Conservation (phyloP, 1,140 invertebrate species). For the Drosophila neocordata region DNA sequence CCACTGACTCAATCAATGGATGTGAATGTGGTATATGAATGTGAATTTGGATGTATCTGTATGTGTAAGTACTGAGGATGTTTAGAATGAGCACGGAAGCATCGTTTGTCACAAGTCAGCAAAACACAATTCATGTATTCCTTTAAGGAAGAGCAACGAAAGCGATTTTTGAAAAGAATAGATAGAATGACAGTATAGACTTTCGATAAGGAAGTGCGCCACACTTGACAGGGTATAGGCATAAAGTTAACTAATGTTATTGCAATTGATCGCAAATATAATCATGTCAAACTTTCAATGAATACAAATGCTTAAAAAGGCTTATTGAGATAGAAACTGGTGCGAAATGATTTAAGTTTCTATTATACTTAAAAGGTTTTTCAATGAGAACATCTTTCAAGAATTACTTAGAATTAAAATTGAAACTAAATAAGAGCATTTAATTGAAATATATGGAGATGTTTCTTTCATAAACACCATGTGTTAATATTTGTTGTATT, state of each 20-base stretch:
- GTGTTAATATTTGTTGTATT: too few species aligned
- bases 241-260: slow-evolving; percentile 62
- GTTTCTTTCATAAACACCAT: too few species aligned
- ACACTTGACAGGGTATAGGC: slow-evolving; percentile 46
- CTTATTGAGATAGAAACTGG: neutral
- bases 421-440: too few species aligned
- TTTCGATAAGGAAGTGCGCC: slow-evolving; percentile 57
- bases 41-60: neutral
- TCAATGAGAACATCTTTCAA: too few species aligned
- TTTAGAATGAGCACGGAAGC: slow-evolving; percentile 53
- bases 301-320: neutral
- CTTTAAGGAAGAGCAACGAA: slow-evolving; percentile 5
- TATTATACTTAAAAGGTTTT: too few species aligned
- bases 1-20: slow-evolving; percentile 43
- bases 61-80: slow-evolving; percentile 28
- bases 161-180: too few species aligned
- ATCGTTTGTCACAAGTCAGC: slow-evolving; percentile 58
- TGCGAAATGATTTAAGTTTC: too few species aligned
- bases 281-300: slow-evolving; percentile 59
- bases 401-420: too few species aligned
- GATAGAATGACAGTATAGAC: neutral
- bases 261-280: slow-evolving; percentile 50
- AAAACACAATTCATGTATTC: slow-evolving; percentile 55
- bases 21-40: slow-evolving; percentile 15
- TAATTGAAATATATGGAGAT: too few species aligned